Evolutionary conservation across 1,140 invertebrate genomes (phyloP).

Genomic region (Drosophila tani): DNA sequence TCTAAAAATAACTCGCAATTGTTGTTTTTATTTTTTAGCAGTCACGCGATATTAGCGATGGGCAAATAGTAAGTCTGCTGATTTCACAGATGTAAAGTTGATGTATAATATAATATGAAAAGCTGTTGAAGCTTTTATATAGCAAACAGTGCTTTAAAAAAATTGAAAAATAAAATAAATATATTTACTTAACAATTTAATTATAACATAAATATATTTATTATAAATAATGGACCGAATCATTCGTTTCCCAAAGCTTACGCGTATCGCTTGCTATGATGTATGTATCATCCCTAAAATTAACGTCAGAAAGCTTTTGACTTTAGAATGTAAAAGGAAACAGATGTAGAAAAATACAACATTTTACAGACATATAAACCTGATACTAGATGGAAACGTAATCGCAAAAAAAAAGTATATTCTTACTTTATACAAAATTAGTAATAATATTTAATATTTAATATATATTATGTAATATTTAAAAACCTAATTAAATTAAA

Average conservation of each 20-base stretch:
- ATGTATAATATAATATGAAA: background rate
- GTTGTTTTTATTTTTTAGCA: slow-evolving; percentile 12
- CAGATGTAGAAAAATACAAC: background rate
- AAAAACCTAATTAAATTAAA: no score
- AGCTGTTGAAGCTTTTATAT: background rate
- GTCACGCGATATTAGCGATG: slow-evolving; percentile 49
- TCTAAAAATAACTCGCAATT: slow-evolving; percentile 59
- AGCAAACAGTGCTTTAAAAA: background rate
- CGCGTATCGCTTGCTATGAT: no score
- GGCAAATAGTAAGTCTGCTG: background rate
- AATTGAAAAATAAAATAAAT: no score
- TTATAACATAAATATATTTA: no score
- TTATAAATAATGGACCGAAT: no score
- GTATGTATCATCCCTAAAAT: slow-evolving; percentile 6
- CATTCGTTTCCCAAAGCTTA: background rate
- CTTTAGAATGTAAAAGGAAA: background rate
- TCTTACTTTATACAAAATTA: no score
- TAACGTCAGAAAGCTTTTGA: background rate
- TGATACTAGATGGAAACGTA: no score
- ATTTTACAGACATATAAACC: background rate
- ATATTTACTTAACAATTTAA: no score
- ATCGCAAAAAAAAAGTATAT: no score
- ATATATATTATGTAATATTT: no score
- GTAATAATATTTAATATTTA: no score
- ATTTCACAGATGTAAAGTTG: background rate